Evolutionary conservation across 2,797 vertebrate genomes (phyloP).

Genomic region (Taeniopygia guttata): DNA sequence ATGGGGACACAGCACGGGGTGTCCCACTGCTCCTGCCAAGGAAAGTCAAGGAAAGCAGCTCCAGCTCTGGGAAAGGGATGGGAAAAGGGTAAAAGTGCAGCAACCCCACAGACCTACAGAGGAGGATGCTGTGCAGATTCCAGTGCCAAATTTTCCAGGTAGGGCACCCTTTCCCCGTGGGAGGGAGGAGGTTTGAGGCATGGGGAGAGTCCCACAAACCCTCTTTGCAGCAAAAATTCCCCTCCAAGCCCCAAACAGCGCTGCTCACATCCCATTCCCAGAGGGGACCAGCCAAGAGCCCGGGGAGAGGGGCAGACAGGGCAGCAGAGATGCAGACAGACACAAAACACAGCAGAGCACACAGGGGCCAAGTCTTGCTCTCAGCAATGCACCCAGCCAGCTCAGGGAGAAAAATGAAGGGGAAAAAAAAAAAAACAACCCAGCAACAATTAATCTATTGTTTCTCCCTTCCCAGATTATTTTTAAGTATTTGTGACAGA

Average conservation of each 20-base stretch:
- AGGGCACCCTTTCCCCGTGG: not conserved
- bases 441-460: constrained; percentile 12
- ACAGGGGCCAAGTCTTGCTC: not conserved
- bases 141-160: not conserved
- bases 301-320: accelerated
- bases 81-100: not conserved
- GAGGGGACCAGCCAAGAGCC: not conserved
- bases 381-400: not conserved
- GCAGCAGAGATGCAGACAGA: not conserved
- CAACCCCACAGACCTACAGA: not conserved
- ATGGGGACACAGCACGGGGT: accelerated
- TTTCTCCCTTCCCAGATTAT: not conserved
- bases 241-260: not conserved
- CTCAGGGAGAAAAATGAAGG: not conserved
- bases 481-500: not conserved
- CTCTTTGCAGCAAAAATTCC: not conserved
- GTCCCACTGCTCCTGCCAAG: no score
- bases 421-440: not conserved
- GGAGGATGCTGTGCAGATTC: not conserved
- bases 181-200: not conserved
- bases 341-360: not conserved
- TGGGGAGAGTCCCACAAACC: not conserved
- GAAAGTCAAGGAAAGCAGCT: not conserved
- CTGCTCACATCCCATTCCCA: not conserved
- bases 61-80: not conserved